Conservation (phyloP, 1,140 invertebrate species). For the Lerema accius region DNA sequence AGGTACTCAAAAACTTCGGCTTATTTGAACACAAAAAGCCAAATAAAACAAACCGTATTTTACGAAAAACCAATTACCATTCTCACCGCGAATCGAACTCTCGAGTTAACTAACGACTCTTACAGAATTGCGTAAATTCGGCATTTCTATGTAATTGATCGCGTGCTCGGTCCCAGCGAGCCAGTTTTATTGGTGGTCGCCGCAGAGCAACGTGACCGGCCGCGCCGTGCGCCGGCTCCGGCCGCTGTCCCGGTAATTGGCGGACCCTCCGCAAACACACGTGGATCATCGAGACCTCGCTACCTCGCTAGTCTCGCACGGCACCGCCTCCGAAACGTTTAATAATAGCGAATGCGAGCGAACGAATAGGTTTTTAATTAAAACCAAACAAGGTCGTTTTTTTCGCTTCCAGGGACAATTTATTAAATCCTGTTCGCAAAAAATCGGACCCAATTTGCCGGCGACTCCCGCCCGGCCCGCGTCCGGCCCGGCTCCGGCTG, state of each 20-base stretch:
- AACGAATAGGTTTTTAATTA: conserved; percentile 33
- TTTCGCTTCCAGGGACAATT: conserved; percentile 28
- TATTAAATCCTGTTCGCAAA: conserved; percentile 32
- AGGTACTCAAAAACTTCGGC: no score
- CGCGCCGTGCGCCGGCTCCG: no score
- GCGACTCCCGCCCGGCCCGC: conserved; percentile 18
- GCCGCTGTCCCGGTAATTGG: background rate
- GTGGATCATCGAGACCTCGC: background rate
- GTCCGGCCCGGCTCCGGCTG: no score
- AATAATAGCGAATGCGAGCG: conserved; percentile 10
- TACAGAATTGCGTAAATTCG: background rate
- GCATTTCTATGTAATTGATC: background rate
- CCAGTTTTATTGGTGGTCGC: background rate
- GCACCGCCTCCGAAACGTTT: conserved; percentile 3
- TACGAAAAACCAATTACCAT: background rate
- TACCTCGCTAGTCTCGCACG: background rate
- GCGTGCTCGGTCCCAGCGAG: background rate
- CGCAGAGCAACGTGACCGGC: background rate
- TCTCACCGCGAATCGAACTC: background rate
- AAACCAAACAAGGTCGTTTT: conserved; percentile 29
- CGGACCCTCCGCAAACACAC: conserved; percentile 1
- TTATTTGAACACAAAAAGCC: no score
- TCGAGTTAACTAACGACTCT: background rate
- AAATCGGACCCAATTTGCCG: conserved; percentile 31
- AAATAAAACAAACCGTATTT: no score